A percentile compares a stretch with the other conserved stretches of the same genome.
phyloP scores from a whole-genome alignment of 2,888 invertebrate species.

The Drosophila seclusa region DNA sequence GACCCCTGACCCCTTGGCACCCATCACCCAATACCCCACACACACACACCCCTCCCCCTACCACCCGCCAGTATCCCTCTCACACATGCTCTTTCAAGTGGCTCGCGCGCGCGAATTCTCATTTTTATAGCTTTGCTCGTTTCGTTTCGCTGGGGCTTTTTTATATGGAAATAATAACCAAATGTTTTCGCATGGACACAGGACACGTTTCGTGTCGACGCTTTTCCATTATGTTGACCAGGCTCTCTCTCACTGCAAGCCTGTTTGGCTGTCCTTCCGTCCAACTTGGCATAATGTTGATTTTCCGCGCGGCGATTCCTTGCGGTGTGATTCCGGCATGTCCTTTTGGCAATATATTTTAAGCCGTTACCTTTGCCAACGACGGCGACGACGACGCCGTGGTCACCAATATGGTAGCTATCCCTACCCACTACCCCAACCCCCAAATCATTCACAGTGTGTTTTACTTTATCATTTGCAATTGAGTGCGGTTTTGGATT shows the following conservation, averaged over 20 bases:
- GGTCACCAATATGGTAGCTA: conserved; percentile 67
- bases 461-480: neutral
- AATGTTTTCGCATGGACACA: conserved; percentile 58
- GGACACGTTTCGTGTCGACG: conserved; percentile 20
- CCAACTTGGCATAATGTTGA: conserved; percentile 80
- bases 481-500: conserved; percentile 1
- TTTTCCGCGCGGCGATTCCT: conserved; percentile 82
- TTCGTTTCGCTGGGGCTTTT: conserved; percentile 48
- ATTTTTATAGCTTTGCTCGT: conserved; percentile 51
- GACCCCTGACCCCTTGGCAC: conserved; percentile 30
- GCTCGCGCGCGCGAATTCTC: conserved; percentile 37
- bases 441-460: conserved; percentile 51
- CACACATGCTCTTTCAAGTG: conserved; percentile 67
- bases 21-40: conserved; percentile 24
- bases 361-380: conserved; percentile 69
- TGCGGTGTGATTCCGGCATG: conserved; percentile 83
- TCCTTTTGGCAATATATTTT: conserved; percentile 78
- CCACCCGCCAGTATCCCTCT: neutral
- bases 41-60: conserved; percentile 1
- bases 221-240: conserved; percentile 72
- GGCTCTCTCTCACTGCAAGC: conserved; percentile 8
- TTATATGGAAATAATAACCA: conserved; percentile 77
- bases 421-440: neutral
- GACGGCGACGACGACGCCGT: conserved; percentile 29
- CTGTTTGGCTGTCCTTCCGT: conserved; percentile 31